Conservation (phyloP, 2,888 invertebrate genomes). For the Ferrisia virgata region DNA sequence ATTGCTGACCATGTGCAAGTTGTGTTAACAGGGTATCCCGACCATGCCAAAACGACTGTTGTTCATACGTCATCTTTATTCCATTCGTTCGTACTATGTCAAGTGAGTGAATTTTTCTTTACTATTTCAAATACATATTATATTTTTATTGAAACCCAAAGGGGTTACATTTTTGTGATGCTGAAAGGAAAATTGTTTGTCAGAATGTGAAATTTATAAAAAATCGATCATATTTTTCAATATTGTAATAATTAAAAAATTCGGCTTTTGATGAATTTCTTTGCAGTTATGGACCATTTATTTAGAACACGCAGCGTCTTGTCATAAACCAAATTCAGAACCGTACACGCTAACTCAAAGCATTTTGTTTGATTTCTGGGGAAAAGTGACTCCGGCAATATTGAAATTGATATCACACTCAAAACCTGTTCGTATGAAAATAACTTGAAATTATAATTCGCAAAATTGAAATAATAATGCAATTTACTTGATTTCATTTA, state of each 20-base stretch:
- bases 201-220: no score
- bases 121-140: background rate
- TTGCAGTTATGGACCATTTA: slow-evolving; percentile 92
- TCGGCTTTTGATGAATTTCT: no score
- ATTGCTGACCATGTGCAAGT: slow-evolving; percentile 97
- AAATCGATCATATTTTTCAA: no score
- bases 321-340: slow-evolving; percentile 66
- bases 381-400: slow-evolving; percentile 92
- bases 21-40: slow-evolving; percentile 94
- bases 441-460: background rate
- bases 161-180: no score
- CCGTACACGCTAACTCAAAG: slow-evolving; percentile 71
- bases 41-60: slow-evolving; percentile 82
- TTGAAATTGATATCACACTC: slow-evolving; percentile 88
- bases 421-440: slow-evolving; percentile 68
- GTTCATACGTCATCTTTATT: slow-evolving; percentile 94
- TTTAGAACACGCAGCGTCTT: slow-evolving; percentile 79
- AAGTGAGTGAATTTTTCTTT: slow-evolving; percentile 58
- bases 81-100: slow-evolving; percentile 95
- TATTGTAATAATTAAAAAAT: no score
- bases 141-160: no score
- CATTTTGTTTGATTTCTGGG: slow-evolving; percentile 96
- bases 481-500: slow-evolving; percentile 55
- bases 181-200: no score
- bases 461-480: background rate